Percentiles rank a stretch among this genome's conserved stretches.
These are phyloP conservation scores for Orchesella cincta DNA, from an alignment of 1,140 invertebrate species.

Conservation along the genomic window DNA sequence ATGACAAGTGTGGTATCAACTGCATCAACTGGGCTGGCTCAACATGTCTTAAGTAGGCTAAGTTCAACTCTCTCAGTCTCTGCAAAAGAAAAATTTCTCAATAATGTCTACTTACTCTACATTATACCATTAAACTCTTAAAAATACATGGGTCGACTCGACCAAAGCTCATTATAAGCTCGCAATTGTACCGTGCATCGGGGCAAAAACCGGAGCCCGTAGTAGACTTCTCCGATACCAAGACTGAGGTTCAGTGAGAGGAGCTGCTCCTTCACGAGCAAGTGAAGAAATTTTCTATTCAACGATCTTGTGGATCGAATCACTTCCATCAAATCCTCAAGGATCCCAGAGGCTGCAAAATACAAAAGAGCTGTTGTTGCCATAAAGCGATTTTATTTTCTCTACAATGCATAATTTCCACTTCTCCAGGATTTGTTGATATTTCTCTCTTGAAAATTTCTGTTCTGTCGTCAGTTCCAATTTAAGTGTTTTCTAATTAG, in stretches of 20 bases:
- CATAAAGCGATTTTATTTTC: too few species aligned
- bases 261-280: slow-evolving; percentile 50
- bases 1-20: slow-evolving; percentile 50
- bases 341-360: slow-evolving; percentile 47
- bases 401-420: too few species aligned
- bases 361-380: too few species aligned
- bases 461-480: too few species aligned
- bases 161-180: neutral
- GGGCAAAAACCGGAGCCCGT: slow-evolving; percentile 51
- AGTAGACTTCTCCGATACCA: slow-evolving; percentile 50
- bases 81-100: slow-evolving; percentile 37
- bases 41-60: slow-evolving; percentile 52
- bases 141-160: too few species aligned
- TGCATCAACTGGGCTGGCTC: slow-evolving; percentile 50
- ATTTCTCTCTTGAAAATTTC: too few species aligned
- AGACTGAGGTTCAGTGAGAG: slow-evolving; percentile 47
- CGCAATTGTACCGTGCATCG: slow-evolving; percentile 52
- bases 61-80: slow-evolving; percentile 51
- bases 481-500: too few species aligned
- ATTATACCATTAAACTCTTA: too few species aligned
- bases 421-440: too few species aligned
- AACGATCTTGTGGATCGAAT: slow-evolving; percentile 45
- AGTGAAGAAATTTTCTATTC: slow-evolving; percentile 50
- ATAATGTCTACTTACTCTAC: neutral
- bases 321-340: slow-evolving; percentile 51